These are phyloP conservation scores for Chaenocephalus aceratus DNA, from an alignment of 2,113 vertebrate species.

Conservation along the genomic window DNA sequence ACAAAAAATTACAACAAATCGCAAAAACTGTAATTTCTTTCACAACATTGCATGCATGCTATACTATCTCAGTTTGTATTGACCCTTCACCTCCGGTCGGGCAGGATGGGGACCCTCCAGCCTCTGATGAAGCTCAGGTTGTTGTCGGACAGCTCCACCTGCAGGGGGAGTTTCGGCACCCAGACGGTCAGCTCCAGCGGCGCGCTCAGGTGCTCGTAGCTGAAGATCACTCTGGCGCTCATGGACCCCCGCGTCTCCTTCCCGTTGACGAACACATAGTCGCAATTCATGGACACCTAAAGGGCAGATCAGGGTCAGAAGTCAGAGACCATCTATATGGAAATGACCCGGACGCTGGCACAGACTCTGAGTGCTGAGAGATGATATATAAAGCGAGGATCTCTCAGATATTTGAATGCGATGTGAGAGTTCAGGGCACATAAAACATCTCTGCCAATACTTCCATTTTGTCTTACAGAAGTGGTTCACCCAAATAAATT, in stretches of 20 bases:
- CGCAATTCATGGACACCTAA: constrained; percentile 96
- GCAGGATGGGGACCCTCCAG: constrained; percentile 97
- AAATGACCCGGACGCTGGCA: constrained; percentile 39
- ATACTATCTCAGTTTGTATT: background rate
- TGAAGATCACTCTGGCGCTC: constrained; percentile 95
- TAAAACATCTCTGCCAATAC: constrained; percentile 2
- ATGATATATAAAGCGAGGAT: constrained; percentile 39
- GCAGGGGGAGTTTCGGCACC: constrained; percentile 96
- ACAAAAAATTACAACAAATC: background rate
- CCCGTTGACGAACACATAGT: constrained; percentile 97
- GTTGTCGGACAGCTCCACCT: constrained; percentile 91
- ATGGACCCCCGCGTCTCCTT: constrained; percentile 96
- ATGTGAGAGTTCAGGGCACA: constrained; percentile 26
- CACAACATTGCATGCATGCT: background rate
- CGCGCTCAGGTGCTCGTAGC: constrained; percentile 93
- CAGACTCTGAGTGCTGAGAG: constrained; percentile 19
- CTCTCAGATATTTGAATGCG: background rate
- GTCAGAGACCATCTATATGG: constrained; percentile 71
- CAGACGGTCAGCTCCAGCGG: constrained; percentile 96
- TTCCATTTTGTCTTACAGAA: constrained; percentile 5
- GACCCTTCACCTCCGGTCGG: constrained; percentile 89
- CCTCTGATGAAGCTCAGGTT: constrained; percentile 97
- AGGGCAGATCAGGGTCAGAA: constrained; percentile 52
- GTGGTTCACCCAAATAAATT: background rate
- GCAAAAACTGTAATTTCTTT: background rate